Percentiles rank a stretch among this genome's conserved stretches.
phyloP scores from a whole-genome alignment of 2,888 invertebrate genomes.

The Lasioglossum vierecki region DNA sequence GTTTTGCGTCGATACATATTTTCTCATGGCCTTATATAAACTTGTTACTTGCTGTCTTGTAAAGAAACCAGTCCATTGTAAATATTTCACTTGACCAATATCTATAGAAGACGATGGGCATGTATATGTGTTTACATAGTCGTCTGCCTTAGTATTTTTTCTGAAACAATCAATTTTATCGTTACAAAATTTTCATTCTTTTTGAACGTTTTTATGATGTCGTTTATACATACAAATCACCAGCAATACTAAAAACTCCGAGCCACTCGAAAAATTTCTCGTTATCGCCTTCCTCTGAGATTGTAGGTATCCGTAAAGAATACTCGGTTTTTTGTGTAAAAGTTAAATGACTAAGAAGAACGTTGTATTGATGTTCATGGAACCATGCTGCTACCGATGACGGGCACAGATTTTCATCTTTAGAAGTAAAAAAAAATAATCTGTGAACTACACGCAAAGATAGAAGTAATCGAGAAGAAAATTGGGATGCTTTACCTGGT shows the following conservation, averaged over 20 bases:
- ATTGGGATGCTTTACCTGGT: slow-evolving; percentile 78
- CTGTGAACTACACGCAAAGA: slow-evolving; percentile 1
- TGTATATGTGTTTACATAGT: slow-evolving; percentile 83
- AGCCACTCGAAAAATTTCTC: slow-evolving; percentile 86
- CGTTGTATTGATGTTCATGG: slow-evolving; percentile 82
- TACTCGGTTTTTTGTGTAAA: slow-evolving; percentile 79
- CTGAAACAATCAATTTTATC: slow-evolving; percentile 64
- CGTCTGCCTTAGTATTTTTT: slow-evolving; percentile 73
- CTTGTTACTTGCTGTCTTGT: slow-evolving; percentile 81
- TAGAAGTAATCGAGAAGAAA: slow-evolving; percentile 10
- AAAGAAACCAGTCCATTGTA: slow-evolving; percentile 85
- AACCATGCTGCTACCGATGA: slow-evolving; percentile 87
- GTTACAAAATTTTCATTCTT: slow-evolving; percentile 3
- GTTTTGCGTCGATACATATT: slow-evolving; percentile 71
- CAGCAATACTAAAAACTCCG: slow-evolving; percentile 84
- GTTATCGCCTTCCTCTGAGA: slow-evolving; percentile 73
- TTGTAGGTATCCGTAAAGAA: slow-evolving; percentile 83
- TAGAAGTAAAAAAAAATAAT: slow-evolving; percentile 40
- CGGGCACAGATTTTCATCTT: slow-evolving; percentile 85
- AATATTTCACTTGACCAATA: slow-evolving; percentile 81
- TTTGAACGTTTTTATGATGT: slow-evolving; percentile 24
- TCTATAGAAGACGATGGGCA: slow-evolving; percentile 79
- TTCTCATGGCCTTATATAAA: slow-evolving; percentile 80
- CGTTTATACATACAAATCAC: slow-evolving; percentile 79
- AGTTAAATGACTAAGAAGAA: slow-evolving; percentile 84